phyloP scores from a whole-genome alignment of 1,140 invertebrate species.

The Diorhabda carinulata region DNA sequence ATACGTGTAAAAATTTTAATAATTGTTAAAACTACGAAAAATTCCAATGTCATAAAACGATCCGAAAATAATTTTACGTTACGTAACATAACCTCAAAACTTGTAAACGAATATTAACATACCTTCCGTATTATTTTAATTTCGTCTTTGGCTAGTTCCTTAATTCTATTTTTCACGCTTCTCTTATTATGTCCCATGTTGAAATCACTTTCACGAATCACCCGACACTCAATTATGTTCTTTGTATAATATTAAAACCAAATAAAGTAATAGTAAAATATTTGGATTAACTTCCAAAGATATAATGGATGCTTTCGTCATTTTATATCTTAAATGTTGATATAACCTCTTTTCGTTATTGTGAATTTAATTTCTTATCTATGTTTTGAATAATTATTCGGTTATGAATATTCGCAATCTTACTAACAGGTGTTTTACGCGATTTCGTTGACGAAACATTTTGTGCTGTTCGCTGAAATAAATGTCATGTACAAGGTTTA shows the following conservation, averaged over 20 bases:
- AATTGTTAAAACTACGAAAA: too few relatives aligned
- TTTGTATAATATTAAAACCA: neutral
- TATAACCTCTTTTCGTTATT: slow-evolving; percentile 25
- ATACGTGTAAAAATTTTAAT: too few relatives aligned
- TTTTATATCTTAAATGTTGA: slow-evolving; percentile 32
- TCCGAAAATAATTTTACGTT: too few relatives aligned
- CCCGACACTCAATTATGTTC: neutral
- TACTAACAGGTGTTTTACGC: slow-evolving; percentile 5
- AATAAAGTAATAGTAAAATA: slow-evolving; percentile 27
- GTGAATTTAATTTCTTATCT: too few relatives aligned
- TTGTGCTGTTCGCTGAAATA: slow-evolving; percentile 1
- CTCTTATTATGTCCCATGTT: slow-evolving; percentile 15
- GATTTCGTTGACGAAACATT: slow-evolving; percentile 4
- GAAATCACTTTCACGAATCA: slow-evolving; percentile 5
- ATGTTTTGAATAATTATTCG: too few relatives aligned
- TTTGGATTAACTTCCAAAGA: slow-evolving; percentile 24
- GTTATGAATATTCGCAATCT: too few relatives aligned
- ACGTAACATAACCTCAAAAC: too few relatives aligned
- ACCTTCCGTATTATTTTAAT: slow-evolving; percentile 22
- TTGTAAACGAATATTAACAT: too few relatives aligned
- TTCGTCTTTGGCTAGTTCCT: slow-evolving; percentile 14
- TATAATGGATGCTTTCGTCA: slow-evolving; percentile 24
- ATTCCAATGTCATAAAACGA: too few relatives aligned
- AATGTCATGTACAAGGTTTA: slow-evolving; percentile 19
- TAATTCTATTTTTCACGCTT: slow-evolving; percentile 16